Evolutionary conservation across 2,113 vertebrate genomes (phyloP).

Genomic region (Elachura formosa): DNA sequence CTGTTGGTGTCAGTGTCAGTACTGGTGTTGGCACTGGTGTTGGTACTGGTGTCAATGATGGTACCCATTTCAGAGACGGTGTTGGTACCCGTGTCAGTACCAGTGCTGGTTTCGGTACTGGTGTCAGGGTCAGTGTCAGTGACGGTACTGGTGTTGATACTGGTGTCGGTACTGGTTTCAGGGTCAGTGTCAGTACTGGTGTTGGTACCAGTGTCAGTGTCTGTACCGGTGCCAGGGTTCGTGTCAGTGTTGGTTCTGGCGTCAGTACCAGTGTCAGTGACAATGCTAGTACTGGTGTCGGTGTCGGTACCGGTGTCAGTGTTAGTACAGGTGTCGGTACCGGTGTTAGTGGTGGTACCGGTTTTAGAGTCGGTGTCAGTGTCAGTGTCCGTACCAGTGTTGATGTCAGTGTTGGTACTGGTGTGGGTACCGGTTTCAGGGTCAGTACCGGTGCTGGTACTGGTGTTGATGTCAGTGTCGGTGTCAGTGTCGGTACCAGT

Average conservation of each 20-base stretch:
- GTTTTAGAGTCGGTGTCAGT: fast-evolving
- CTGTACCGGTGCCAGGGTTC: fast-evolving
- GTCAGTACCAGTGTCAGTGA: fast-evolving
- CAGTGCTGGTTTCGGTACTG: background rate
- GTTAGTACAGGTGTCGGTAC: fast-evolving
- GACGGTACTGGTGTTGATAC: no score
- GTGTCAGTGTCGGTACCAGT: background rate
- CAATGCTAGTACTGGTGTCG: fast-evolving
- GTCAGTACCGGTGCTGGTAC: no score
- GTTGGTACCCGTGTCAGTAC: no score
- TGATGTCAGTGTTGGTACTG: fast-evolving
- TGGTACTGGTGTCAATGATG: no score
- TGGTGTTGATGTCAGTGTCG: no score
- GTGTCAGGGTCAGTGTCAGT: no score
- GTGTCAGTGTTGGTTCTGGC: background rate
- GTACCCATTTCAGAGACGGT: no score
- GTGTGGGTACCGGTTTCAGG: no score
- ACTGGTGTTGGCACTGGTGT: no score
- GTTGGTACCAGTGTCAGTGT: no score
- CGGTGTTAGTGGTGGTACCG: fast-evolving
- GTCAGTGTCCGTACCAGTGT: fast-evolving
- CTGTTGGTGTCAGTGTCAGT: no score
- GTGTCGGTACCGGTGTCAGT: fast-evolving
- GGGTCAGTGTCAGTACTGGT: fast-evolving
- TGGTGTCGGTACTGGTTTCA: background rate